Conservation (phyloP, 2,888 invertebrate genomes). For the Leptodirus hochenwartii region DNA sequence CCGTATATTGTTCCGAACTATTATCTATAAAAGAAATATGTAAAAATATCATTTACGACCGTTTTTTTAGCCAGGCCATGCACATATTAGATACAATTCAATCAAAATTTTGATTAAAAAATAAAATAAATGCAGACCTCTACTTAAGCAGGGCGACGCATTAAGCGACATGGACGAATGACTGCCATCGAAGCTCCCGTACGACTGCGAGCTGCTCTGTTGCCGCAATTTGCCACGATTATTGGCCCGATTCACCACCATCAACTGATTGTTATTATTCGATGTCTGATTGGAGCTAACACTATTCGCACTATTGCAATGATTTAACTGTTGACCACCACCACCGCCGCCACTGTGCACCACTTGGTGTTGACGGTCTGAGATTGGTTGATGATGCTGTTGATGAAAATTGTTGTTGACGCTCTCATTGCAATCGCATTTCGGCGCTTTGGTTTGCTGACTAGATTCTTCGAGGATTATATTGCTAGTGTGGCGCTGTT, state of each 20-base stretch:
- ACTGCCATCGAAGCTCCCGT: conserved; percentile 32
- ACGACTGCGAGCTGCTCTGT: conserved; percentile 25
- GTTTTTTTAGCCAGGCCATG: neutral
- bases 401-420: conserved; percentile 1
- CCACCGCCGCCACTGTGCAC: too few relatives aligned
- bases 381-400: conserved; percentile 1
- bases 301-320: too few relatives aligned
- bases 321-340: too few relatives aligned
- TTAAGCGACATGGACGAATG: too few relatives aligned
- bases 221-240: conserved; percentile 23
- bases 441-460: conserved; percentile 17
- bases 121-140: conserved; percentile 25
- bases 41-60: neutral
- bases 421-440: conserved; percentile 10
- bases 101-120: conserved; percentile 9
- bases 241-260: conserved; percentile 18
- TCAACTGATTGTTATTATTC: too few relatives aligned
- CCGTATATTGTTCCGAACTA: conserved; percentile 55
- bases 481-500: conserved; percentile 7
- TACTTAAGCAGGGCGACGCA: conserved; percentile 37
- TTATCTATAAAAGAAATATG: conserved; percentile 36
- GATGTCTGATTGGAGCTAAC: too few relatives aligned
- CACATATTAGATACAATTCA: neutral
- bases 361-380: too few relatives aligned
- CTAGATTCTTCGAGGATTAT: conserved; percentile 23